Evolutionary conservation across 1,140 invertebrate species (phyloP).

Genomic region (Orius laevigatus): DNA sequence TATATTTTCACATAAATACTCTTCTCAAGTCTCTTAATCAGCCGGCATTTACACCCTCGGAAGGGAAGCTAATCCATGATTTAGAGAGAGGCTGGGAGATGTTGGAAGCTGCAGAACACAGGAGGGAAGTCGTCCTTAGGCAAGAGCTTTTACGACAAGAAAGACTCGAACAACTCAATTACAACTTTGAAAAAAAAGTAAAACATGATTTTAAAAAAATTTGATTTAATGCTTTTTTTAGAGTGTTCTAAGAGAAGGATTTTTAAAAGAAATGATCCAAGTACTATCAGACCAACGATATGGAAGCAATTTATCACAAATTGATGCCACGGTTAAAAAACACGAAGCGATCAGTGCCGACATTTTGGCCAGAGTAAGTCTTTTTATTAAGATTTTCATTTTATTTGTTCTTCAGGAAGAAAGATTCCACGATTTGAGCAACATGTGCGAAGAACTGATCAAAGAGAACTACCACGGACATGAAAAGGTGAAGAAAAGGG

Average conservation of each 20-base stretch:
- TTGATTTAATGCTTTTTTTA: slow-evolving; percentile 30
- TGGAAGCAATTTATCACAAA: slow-evolving; percentile 76
- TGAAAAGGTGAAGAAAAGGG: slow-evolving; percentile 62
- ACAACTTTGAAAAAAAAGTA: slow-evolving; percentile 89
- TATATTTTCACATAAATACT: slow-evolving; percentile 94
- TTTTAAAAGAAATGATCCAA: slow-evolving; percentile 95
- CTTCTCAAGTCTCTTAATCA: slow-evolving; percentile 86
- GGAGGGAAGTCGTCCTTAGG: slow-evolving; percentile 77
- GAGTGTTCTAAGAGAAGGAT: slow-evolving; percentile 77
- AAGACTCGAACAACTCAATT: slow-evolving; percentile 83
- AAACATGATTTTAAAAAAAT: not conserved
- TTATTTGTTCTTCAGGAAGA: slow-evolving; percentile 50
- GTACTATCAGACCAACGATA: slow-evolving; percentile 85
- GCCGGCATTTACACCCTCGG: slow-evolving; percentile 72
- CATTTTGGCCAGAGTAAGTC: slow-evolving; percentile 59
- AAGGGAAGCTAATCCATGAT: slow-evolving; percentile 82
- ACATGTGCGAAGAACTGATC: slow-evolving; percentile 80
- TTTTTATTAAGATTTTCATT: not conserved
- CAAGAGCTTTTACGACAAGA: slow-evolving; percentile 86
- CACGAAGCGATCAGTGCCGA: slow-evolving; percentile 97
- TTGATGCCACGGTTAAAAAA: slow-evolving; percentile 95
- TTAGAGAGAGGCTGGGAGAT: slow-evolving; percentile 84
- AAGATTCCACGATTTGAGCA: slow-evolving; percentile 80
- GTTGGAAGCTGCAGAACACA: slow-evolving; percentile 88
- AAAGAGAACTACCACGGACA: slow-evolving; percentile 82